Evolutionary conservation across 1,140 invertebrate genomes (phyloP), one percentile per base, ranked within the genome.

Genomic region (Diploscapter pachys): DNA sequence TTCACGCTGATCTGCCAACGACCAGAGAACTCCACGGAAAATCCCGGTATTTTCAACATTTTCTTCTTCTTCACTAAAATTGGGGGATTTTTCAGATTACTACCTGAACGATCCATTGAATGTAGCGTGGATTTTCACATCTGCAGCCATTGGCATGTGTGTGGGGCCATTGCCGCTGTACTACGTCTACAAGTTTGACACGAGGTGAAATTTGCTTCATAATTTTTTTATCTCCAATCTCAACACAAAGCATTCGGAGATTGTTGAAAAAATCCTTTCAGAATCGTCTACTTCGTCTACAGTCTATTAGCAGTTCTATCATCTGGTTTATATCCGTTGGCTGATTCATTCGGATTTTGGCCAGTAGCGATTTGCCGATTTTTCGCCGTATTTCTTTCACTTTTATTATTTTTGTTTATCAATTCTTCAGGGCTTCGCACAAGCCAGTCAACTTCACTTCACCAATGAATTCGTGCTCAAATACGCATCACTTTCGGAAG

Each of bases 1-100:
- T 73, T 73, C 62, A 73, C 72, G 50, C 13, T 73, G 3, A 73
- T 73, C 63, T 73, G 72, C 53, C 72, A 73, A 51, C 61, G 67
- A 50, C 51, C 11, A 56, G 55, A 49, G 63, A 73, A 73, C 62
- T 50, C 50, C 49, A 73, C 11, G 51, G 72, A 57, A 54, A 56
- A 5, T 13, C 4, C 31, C 4, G 55, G 69, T 2, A 70, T 2
- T 56, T 13, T 56, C n/a, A 9, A 8, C 5, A 59, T n/a, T 11
- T 31, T 52, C 56, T 13, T n/a, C 51, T 4, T 69, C 48, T 4
- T 50, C 52, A 31, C 13, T 49, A 31, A 31, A 31, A 31, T 31
- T 31, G 31, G 31, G 1, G 13, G 61, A 59, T 55, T 4, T 66
- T 73, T 9, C 63, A 73, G 72, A 73, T 53, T 73, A 73, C 63